These are phyloP conservation scores for Periplaneta americana DNA, from an alignment of 1,140 invertebrate genomes.

Conservation along the genomic window DNA sequence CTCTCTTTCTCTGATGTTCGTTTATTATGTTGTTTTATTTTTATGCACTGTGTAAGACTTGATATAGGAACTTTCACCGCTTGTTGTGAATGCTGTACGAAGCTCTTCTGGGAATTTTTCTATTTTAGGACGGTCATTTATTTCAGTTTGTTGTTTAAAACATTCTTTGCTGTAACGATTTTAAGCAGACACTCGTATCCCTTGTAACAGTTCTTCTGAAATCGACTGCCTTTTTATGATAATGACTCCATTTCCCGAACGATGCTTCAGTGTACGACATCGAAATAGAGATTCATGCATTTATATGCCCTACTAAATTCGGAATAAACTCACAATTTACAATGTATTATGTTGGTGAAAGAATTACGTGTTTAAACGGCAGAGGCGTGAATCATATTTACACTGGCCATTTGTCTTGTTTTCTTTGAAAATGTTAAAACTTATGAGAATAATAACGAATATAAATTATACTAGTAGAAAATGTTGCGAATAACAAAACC, in stretches of 20 bases:
- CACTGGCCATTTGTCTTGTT: too few species aligned
- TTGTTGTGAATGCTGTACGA: too few species aligned
- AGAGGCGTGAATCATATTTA: too few species aligned
- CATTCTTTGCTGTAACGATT: background rate
- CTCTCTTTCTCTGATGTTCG: too few species aligned
- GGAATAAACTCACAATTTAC: background rate
- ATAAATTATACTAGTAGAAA: too few species aligned
- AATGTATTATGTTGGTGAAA: background rate
- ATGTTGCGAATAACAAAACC: too few species aligned
- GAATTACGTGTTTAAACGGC: too few species aligned
- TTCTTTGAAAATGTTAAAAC: too few species aligned
- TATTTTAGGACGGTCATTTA: background rate
- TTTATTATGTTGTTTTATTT: too few species aligned
- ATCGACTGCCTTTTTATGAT: background rate
- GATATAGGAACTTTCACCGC: too few species aligned
- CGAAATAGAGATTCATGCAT: background rate
- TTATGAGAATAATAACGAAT: too few species aligned
- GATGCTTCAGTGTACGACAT: background rate
- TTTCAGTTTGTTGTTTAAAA: background rate
- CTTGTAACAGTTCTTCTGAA: background rate
- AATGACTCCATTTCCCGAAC: background rate
- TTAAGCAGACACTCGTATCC: background rate
- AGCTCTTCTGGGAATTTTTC: background rate
- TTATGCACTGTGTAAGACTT: too few species aligned
- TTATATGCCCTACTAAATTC: background rate